Conservation (phyloP, 2,113 vertebrate genomes). For the Dryoscopus gambensis region DNA sequence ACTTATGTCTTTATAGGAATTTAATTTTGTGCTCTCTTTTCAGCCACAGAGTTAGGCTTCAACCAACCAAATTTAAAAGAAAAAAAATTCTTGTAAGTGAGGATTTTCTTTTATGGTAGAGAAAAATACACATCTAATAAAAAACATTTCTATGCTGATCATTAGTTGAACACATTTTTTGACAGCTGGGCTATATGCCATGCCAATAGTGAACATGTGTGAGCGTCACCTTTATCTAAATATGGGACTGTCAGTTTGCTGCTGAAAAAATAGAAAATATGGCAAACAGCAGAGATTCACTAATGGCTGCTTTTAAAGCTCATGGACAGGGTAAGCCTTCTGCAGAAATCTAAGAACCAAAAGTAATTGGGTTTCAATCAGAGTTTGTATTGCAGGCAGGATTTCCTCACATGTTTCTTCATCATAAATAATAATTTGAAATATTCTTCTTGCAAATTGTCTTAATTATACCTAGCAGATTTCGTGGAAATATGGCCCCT, state of each 20-base stretch:
- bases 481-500: not conserved
- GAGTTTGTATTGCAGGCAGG: not conserved
- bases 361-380: not conserved
- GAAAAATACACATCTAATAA: not conserved
- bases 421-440: not conserved
- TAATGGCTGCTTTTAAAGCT: not conserved
- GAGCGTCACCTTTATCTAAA: not conserved
- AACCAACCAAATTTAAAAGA: not conserved
- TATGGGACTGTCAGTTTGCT: not conserved
- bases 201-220: not conserved
- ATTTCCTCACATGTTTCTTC: not conserved
- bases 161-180: not conserved
- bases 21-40: not conserved
- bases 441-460: not conserved
- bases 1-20: not conserved
- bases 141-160: not conserved
- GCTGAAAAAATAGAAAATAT: not conserved
- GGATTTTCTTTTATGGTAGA: not conserved
- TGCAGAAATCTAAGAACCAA: slow-evolving; percentile 3
- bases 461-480: not conserved
- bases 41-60: not conserved
- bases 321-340: not conserved
- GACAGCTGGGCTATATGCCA: not conserved
- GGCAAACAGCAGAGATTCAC: not conserved
- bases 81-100: not conserved